A percentile compares a stretch with the other conserved stretches of the same genome.
Evolutionary conservation across 2,797 vertebrate genomes (phyloP).

Genomic region (Karalla daura): DNA sequence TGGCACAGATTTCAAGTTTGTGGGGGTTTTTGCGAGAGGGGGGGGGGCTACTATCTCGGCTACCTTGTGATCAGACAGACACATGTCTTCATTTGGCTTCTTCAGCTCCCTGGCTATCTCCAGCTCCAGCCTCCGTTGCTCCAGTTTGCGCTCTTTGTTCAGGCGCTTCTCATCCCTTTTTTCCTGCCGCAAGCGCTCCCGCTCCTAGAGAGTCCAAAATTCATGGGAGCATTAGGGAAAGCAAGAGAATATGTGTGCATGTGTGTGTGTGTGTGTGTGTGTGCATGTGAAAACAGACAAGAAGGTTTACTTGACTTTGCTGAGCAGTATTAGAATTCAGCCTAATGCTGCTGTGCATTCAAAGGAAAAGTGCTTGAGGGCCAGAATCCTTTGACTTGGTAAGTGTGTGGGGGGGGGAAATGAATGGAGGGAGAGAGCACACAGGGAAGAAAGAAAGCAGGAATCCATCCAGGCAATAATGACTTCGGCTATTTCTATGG

Average conservation of each 20-base stretch:
- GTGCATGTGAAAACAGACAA: slow-evolving; percentile 57
- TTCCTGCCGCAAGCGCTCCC: slow-evolving; percentile 96
- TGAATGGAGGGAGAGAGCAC: slow-evolving; percentile 53
- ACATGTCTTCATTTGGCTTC: slow-evolving; percentile 99
- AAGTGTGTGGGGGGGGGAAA: slow-evolving; percentile 64
- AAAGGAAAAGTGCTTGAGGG: slow-evolving; percentile 79
- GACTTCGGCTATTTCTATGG: slow-evolving; percentile 59
- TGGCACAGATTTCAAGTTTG: too few species aligned
- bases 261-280: slow-evolving; percentile 17
- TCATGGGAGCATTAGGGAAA: slow-evolving; percentile 65
- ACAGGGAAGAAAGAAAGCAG: slow-evolving; percentile 64
- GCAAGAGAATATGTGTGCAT: slow-evolving; percentile 36
- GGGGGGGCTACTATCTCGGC: slow-evolving; percentile 9
- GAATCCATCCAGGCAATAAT: slow-evolving; percentile 72
- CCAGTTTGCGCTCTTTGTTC: slow-evolving; percentile 97
- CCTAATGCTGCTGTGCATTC: slow-evolving; percentile 74
- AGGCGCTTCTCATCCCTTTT: slow-evolving; percentile 98
- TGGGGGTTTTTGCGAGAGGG: neutral
- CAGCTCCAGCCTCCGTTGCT: slow-evolving; percentile 94
- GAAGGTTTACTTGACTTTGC: slow-evolving; percentile 76
- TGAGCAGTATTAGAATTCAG: slow-evolving; percentile 79
- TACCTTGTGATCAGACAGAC: slow-evolving; percentile 99
- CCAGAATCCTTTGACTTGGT: slow-evolving; percentile 78
- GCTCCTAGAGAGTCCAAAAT: slow-evolving; percentile 88
- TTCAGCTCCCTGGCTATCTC: slow-evolving; percentile 97